Base-by-base conservation (phyloP, 2,797 vertebrate species). In the Enteromius mattozi region DNA sequence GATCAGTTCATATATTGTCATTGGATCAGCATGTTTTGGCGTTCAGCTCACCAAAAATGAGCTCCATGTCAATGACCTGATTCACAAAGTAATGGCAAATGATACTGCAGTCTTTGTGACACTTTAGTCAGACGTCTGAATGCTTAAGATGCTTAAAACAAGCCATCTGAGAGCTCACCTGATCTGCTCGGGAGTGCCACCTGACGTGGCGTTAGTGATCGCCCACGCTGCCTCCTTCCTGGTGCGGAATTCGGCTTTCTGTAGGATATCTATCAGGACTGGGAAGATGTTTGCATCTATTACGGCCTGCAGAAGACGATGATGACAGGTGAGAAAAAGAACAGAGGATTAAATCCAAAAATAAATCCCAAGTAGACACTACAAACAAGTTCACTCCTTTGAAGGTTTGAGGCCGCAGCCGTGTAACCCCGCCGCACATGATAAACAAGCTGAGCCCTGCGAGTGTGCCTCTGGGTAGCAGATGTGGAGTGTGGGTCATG, bases 251-350 rank as follows among this genome's bases (percentile, higher is more conserved):
- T 99, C 98, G 0, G 98, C 98, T 89, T 99, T 99, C 94, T 99
- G 98, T 84, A 99, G 93, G 87, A 99, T 99, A 87, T 99, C 98
- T 0, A 99, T 99, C 89, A 99, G 95, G 33, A 99, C 97, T 0
- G 98, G 98, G 90, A 99, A 99, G 78, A 99, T 98, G 93, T 99
- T 99, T 89, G 98, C 97, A 85, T 99, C 98, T 54, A 99, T 98
- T 76, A 99, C 98, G 27, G 97, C 97, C 98, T 99, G 88, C 65
- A 45, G 33, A 79, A 14, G 47, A 61, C 2, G 30, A 70, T 12
- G 16, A 37, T 6, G 63, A 33, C 3, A 8, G 9, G 63, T 19
- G 10, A 80, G 10, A 70, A 65, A 80, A 49, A 82, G 2, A 35
- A 54, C 63, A 68, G 27, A 66, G 19, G 7, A 65, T 81, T 24